Evolutionary conservation across 2,888 invertebrate genomes (phyloP).

Genomic region (Eretmocerus hayati): DNA sequence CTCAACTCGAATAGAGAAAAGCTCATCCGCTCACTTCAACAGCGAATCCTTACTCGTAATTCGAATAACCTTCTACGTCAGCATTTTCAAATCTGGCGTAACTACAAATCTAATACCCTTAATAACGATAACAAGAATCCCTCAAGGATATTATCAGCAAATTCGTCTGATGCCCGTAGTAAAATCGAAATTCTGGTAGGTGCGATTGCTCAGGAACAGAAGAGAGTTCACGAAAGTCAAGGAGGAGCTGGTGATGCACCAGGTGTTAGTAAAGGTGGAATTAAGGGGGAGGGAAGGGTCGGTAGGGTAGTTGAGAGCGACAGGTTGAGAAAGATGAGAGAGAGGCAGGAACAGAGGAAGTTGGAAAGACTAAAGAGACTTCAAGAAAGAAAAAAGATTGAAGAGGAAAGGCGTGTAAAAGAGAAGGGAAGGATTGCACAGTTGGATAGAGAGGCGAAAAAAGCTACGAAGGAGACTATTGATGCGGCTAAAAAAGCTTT

Average conservation of each 20-base stretch:
- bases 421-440: conserved; percentile 65
- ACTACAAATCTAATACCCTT: too few species aligned
- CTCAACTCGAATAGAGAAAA: conserved; percentile 27
- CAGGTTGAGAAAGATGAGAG: conserved; percentile 60
- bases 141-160: too few species aligned
- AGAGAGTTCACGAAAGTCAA: conserved; percentile 7
- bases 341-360: conserved; percentile 58
- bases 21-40: conserved; percentile 28
- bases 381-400: conserved; percentile 62
- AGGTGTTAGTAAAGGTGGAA: not conserved
- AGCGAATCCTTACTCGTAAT: conserved; percentile 26
- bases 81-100: conserved; percentile 33
- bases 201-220: conserved; percentile 35
- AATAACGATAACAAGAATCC: too few species aligned
- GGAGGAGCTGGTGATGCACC: conserved; percentile 1
- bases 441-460: conserved; percentile 56
- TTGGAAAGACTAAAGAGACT: not conserved
- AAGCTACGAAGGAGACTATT: conserved; percentile 48
- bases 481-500: conserved; percentile 55
- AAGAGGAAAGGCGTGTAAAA: conserved; percentile 66
- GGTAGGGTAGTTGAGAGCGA: conserved; percentile 16
- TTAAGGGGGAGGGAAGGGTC: not conserved
- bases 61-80: conserved; percentile 24
- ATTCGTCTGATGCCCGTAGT: too few species aligned
- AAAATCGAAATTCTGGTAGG: conserved; percentile 39